Conservation (phyloP, 2,888 invertebrate genomes). For the Lapara coniferarum region DNA sequence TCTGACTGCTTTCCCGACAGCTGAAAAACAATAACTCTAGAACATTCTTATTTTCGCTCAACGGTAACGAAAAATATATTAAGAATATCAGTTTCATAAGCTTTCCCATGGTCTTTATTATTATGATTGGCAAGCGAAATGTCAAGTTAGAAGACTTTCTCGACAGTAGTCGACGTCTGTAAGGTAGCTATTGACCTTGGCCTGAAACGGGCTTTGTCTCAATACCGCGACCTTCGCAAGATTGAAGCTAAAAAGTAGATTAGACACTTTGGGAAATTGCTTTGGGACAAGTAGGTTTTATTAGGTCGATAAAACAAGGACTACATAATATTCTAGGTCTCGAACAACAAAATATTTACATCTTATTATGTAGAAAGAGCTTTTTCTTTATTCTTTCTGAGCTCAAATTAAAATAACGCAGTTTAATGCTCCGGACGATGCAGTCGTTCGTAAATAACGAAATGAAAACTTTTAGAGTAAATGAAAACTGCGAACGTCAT, state of each 20-base stretch:
- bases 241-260: slow-evolving; percentile 26
- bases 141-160: slow-evolving; percentile 11
- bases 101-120: not conserved
- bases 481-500: slow-evolving; percentile 1
- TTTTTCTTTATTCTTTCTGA: not conserved
- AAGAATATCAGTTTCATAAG: not conserved
- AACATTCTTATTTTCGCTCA: not conserved
- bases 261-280: slow-evolving; percentile 27
- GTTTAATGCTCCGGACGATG: not conserved
- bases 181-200: slow-evolving; percentile 31
- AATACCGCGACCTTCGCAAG: slow-evolving; percentile 22
- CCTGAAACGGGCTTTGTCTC: slow-evolving; percentile 29
- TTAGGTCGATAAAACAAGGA: slow-evolving; percentile 6
- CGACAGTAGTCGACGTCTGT: slow-evolving; percentile 20
- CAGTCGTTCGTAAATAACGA: not conserved
- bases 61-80: not conserved
- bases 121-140: slow-evolving; percentile 11
- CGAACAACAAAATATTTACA: not conserved
- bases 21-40: no score
- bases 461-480: not conserved
- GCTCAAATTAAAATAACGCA: slow-evolving; percentile 9
- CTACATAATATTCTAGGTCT: slow-evolving; percentile 18
- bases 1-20: no score
- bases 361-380: no score
- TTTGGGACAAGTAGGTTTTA: not conserved